Base-by-base conservation (phyloP, 92 coral and sea anemone species). In the Parazoanthus atlanticus region DNA sequence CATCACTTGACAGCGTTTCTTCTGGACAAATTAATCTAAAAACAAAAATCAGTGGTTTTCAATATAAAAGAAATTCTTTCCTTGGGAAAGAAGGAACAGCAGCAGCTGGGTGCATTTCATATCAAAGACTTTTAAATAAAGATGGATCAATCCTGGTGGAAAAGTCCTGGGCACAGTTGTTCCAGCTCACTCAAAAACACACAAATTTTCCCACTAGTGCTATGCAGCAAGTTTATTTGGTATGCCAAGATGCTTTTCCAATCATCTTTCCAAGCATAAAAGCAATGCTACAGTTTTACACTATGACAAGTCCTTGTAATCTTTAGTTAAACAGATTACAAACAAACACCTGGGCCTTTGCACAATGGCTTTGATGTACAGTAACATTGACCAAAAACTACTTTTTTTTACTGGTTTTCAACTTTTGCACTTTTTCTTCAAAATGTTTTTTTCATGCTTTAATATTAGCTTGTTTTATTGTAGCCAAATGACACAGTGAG, bases 361-460 rank as follows among this genome's bases (percentile, higher is more conserved):
- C 87, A 84, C 87, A 84, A 84, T 31, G 87, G 78, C 87, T 84
- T 70, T 69, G 78, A 71, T 84, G 87, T 84, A 84, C 78, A 84
- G 78, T 31, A 43, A 84, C 65, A 38, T 31, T 41, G 25, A 84
- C 76, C 78, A 30, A 25, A 36, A n/a, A 33, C 73, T 61, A 81
- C 30, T 34, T 61, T 67, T 46, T 71, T 52, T 52, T 69, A 13
- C 61, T 25, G 29, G 43, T 70, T 84, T 84, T 84, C 28, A 30
- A 40, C 34, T 84, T 84, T 69, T 84, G 65, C 87, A 69, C 33
- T 84, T 69, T 84, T 66, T 83, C 74, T 69, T 70, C 16, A 61
- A 26, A 78, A 43, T 49, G 38, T 47, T 78, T 16, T 47, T 78
- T 47, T 76, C 26, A 30, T 71, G 21, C 36, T 78, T 25, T n/a